phyloP scores from a whole-genome alignment of 2,113 vertebrate species.

The Oxyruncus cristatus region DNA sequence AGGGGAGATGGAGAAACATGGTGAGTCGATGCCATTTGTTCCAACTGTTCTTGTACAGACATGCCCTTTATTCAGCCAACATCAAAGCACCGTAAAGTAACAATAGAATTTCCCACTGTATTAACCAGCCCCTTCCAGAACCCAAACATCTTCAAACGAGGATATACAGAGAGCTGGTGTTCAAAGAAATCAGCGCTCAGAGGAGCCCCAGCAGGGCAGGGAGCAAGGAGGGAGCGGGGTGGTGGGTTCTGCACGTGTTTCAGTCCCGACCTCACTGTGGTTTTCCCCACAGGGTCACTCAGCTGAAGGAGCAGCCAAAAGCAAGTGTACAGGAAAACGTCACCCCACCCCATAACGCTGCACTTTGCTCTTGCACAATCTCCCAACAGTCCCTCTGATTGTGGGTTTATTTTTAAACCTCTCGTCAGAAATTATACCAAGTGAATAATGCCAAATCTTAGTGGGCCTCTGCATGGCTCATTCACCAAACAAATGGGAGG shows the following conservation, averaged over 20 bases:
- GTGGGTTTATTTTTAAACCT: slow-evolving; percentile 44
- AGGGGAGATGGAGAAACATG: background rate
- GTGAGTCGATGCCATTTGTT: background rate
- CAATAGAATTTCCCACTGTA: background rate
- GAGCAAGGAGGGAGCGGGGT: accelerated
- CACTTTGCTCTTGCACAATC: background rate
- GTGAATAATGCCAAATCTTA: background rate
- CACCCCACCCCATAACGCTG: background rate
- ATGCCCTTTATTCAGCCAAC: background rate
- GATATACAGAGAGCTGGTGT: background rate
- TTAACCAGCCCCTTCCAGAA: background rate
- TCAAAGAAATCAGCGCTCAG: background rate
- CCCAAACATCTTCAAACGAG: background rate
- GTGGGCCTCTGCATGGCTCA: background rate
- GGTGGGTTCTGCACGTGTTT: accelerated
- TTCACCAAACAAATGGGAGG: slow-evolving; percentile 29
- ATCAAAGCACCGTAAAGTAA: background rate
- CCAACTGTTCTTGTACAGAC: background rate
- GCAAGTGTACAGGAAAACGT: background rate
- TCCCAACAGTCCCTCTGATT: background rate
- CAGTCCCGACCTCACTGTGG: accelerated
- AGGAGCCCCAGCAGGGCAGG: background rate
- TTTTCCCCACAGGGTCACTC: background rate
- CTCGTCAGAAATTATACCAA: slow-evolving; percentile 1
- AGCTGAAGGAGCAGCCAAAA: background rate